These are phyloP conservation scores for Chorisops tibialis DNA, from an alignment of 2,888 invertebrate species.

Conservation along the genomic window DNA sequence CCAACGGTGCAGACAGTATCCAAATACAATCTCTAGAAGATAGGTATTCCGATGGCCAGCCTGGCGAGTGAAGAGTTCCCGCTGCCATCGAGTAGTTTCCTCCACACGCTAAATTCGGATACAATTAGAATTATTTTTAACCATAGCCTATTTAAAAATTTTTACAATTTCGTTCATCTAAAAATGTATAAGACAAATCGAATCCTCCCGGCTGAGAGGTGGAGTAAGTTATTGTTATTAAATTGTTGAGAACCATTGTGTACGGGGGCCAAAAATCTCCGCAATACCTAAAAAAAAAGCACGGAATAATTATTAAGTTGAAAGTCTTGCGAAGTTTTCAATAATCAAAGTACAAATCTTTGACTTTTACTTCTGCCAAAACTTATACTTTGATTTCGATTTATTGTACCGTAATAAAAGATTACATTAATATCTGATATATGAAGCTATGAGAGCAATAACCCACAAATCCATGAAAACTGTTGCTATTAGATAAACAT, in stretches of 20 bases:
- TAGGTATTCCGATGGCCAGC: slow-evolving; percentile 73
- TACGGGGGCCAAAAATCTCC: slow-evolving; percentile 62
- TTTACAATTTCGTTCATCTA: slow-evolving; percentile 1
- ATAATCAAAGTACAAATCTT: too few species aligned
- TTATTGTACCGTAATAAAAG: too few species aligned
- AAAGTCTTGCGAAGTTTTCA: too few species aligned
- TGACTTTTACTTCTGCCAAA: too few species aligned
- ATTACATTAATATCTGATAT: too few species aligned
- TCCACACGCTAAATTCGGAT: slow-evolving; percentile 62
- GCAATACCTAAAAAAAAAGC: slow-evolving; percentile 69
- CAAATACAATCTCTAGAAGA: slow-evolving; percentile 70
- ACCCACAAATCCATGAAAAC: too few species aligned
- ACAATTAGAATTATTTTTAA: slow-evolving; percentile 43
- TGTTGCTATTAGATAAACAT: too few species aligned
- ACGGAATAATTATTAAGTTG: too few species aligned
- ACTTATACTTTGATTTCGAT: too few species aligned
- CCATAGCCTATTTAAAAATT: neutral
- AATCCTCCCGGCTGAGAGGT: neutral
- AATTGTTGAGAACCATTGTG: slow-evolving; percentile 2
- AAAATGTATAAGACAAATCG: slow-evolving; percentile 1
- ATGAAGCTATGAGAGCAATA: too few species aligned
- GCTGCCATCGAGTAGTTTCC: slow-evolving; percentile 62
- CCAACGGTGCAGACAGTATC: slow-evolving; percentile 69
- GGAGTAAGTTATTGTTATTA: neutral
- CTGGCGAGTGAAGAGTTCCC: slow-evolving; percentile 74